Base-by-base conservation (phyloP, 2,797 vertebrate genomes). In the Mormyrus proboscirostris region DNA sequence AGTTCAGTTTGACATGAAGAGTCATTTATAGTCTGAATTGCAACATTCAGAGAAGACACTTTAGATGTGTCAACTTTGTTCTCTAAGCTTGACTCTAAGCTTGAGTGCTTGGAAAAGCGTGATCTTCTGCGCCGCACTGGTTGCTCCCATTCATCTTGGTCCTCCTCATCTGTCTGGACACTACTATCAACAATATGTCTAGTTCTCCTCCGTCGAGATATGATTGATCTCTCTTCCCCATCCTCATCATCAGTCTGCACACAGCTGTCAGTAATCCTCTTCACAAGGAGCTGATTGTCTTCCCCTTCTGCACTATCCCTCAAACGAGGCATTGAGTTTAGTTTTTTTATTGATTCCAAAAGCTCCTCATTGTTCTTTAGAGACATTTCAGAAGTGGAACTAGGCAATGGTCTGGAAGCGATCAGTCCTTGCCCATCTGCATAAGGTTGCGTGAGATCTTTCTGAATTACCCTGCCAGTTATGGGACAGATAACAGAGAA, bases 241-340 rank as follows among this genome's bases (percentile, higher is more conserved):
- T 99, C 98, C 92, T 99, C 99, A 0, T 99, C 99, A 0, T 99
- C 99, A 0, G 99, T 99, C 95, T 99, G 99, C 79, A 99, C 98
- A 0, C 98, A 98, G 94, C 97, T 99, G 93, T 99, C 98, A 0
- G 98, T 95, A 0, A 95, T 98, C 92, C 97, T 97, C 92, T 96
- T 94, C 0, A 97, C 94, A 0, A 97, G 95, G 90, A 98, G 97
- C 2, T 96, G 94, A 0, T 92, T 92, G 0, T 93, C 88, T 76
- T 98, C 98, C 8, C 96, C 95, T 9, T 98, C 97, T 0, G 95
- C 94, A 25, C 94, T 95, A 4, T 99, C 98, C 89, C 97, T 95
- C 69, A 99, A 95, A 51, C 98, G 97, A 0, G 98, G 98, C 98
- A 99, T 97, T 0, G 98, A 99, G 93, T 98, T 99, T 91, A 97